phyloP scores from a whole-genome alignment of 2,888 invertebrate species.

The Drosophila paranaensis region DNA sequence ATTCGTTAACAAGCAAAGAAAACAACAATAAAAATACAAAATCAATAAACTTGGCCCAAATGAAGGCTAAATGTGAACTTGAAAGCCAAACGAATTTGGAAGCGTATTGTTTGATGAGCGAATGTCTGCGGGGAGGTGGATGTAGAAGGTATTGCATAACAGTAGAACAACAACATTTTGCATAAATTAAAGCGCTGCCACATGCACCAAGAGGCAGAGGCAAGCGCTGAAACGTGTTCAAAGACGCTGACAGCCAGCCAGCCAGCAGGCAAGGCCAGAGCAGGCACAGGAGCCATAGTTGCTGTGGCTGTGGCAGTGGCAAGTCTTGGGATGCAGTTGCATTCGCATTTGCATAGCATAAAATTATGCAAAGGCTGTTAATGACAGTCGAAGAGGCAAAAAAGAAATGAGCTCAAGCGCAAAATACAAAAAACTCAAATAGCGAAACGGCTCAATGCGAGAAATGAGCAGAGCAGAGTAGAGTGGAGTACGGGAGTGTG shows the following conservation, averaged over 20 bases:
- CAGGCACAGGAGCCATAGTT: neutral
- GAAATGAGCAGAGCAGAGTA: constrained; percentile 26
- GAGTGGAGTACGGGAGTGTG: neutral
- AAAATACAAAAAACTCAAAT: constrained; percentile 35
- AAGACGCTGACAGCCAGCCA: constrained; percentile 56
- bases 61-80: constrained; percentile 48
- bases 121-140: neutral
- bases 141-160: constrained; percentile 53
- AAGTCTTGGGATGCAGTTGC: constrained; percentile 19
- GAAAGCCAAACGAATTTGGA: constrained; percentile 24
- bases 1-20: constrained; percentile 6
- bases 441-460: constrained; percentile 45
- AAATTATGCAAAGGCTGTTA: constrained; percentile 77
- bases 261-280: constrained; percentile 35
- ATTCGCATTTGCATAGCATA: constrained; percentile 54
- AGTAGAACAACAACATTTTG: constrained; percentile 66
- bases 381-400: constrained; percentile 48
- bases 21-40: constrained; percentile 2
- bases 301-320: neutral
- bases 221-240: constrained; percentile 74
- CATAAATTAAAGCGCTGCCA: constrained; percentile 75
- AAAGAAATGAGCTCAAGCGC: constrained; percentile 33
- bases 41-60: constrained; percentile 53
- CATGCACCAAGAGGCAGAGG: constrained; percentile 72
- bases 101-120: constrained; percentile 21